Percentiles rank a stretch among this genome's conserved stretches.
Evolutionary conservation across 1,140 invertebrate species (phyloP).

Genomic region (Ceratosolen fusciceps): DNA sequence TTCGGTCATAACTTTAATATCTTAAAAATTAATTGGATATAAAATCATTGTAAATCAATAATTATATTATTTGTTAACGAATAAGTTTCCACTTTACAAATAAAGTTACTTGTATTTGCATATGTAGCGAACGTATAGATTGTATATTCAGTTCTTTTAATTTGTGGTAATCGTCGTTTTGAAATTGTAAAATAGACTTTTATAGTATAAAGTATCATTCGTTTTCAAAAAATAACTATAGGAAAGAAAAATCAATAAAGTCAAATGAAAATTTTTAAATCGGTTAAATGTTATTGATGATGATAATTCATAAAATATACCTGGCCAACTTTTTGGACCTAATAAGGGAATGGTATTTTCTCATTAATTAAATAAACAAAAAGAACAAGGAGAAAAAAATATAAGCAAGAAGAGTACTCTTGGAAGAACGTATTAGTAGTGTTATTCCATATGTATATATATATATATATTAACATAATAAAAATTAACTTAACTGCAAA

Average conservation of each 20-base stretch:
- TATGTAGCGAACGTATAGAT: neutral
- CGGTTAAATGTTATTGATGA: neutral
- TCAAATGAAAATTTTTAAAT: neutral
- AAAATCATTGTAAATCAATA: neutral
- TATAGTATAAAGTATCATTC: neutral
- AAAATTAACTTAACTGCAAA: neutral
- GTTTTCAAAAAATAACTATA: neutral
- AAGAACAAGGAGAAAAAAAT: neutral
- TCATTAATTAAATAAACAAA: neutral
- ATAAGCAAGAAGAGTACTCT: too few species aligned
- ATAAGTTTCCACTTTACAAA: neutral
- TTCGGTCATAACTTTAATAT: neutral
- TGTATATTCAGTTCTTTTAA: neutral
- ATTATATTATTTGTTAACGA: neutral
- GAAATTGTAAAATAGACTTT: neutral
- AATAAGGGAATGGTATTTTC: neutral
- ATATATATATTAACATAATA: too few species aligned
- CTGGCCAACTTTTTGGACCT: neutral
- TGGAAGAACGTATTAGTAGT: too few species aligned
- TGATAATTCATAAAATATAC: neutral
- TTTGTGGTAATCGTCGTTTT: neutral
- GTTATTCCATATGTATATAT: neutral
- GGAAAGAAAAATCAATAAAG: neutral
- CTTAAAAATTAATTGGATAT: neutral
- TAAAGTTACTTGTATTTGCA: neutral